phyloP scores from a whole-genome alignment of 2,797 vertebrate species.

The Syndactyla subalaris region DNA sequence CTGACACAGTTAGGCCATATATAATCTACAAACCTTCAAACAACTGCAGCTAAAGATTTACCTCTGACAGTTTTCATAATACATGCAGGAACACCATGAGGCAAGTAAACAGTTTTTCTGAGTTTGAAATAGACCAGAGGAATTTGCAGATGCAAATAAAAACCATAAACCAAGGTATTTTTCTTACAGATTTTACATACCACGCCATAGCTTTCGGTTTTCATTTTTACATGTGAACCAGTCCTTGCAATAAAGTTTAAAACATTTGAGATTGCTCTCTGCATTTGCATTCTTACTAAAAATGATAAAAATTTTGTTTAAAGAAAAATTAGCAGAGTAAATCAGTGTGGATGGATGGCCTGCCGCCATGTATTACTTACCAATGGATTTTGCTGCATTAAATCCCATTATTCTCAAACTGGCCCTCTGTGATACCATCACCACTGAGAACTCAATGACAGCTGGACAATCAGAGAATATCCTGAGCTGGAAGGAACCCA shows the following conservation, averaged over 20 bases:
- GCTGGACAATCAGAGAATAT: background rate
- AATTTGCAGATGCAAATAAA: conserved; percentile 47
- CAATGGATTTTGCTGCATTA: background rate
- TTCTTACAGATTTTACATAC: conserved; percentile 44
- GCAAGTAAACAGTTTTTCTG: background rate
- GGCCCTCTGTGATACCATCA: background rate
- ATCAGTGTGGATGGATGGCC: background rate
- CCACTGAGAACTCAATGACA: background rate
- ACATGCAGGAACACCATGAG: background rate
- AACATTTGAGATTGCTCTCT: conserved; percentile 40
- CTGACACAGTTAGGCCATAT: background rate
- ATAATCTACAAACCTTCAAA: background rate
- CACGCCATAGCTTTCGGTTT: conserved; percentile 2
- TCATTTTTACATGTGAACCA: conserved; percentile 37
- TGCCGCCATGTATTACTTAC: background rate
- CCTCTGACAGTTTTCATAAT: background rate
- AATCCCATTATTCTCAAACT: background rate
- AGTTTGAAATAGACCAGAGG: background rate
- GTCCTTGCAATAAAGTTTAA: conserved; percentile 31
- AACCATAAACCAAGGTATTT: background rate
- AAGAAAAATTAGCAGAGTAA: background rate
- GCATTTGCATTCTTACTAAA: conserved; percentile 18
- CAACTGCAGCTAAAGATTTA: background rate
- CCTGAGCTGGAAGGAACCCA: background rate
- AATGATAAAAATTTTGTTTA: background rate